phyloP scores from a whole-genome alignment of 2,797 vertebrate species.

The Avahi laniger region DNA sequence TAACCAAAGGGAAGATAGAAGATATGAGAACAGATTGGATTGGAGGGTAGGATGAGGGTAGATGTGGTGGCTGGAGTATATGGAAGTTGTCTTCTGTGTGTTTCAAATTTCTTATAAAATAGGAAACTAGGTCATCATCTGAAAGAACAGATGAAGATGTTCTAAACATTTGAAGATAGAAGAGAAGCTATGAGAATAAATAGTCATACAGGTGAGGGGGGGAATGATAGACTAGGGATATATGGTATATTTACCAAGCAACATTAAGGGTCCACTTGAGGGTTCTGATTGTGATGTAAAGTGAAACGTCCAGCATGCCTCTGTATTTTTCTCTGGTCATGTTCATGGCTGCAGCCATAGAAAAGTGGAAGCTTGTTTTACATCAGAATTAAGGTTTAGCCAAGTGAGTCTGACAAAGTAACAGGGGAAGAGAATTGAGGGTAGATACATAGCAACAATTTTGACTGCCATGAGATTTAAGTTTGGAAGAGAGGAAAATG shows the following conservation, averaged over 20 bases:
- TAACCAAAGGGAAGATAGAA: neutral
- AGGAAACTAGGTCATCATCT: neutral
- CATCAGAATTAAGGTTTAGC: neutral
- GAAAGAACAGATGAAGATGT: neutral
- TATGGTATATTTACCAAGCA: neutral
- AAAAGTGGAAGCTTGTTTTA: neutral
- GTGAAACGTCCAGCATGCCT: neutral
- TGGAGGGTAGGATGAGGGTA: neutral
- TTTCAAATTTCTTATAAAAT: constrained; percentile 15
- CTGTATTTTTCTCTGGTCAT: neutral
- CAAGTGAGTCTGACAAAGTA: neutral
- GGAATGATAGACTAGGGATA: neutral
- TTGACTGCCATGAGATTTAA: neutral
- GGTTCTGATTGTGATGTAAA: neutral
- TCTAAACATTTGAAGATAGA: neutral
- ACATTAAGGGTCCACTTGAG: neutral
- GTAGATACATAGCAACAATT: neutral
- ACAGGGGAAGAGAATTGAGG: neutral
- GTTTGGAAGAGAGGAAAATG: neutral
- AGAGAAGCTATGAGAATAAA: neutral
- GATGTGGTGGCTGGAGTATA: neutral
- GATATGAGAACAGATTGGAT: neutral
- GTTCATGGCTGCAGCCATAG: neutral
- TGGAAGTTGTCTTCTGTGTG: neutral
- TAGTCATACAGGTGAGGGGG: neutral